Evolutionary conservation across 1,140 invertebrate species (phyloP).

Genomic region (Drosophila eugracilis): DNA sequence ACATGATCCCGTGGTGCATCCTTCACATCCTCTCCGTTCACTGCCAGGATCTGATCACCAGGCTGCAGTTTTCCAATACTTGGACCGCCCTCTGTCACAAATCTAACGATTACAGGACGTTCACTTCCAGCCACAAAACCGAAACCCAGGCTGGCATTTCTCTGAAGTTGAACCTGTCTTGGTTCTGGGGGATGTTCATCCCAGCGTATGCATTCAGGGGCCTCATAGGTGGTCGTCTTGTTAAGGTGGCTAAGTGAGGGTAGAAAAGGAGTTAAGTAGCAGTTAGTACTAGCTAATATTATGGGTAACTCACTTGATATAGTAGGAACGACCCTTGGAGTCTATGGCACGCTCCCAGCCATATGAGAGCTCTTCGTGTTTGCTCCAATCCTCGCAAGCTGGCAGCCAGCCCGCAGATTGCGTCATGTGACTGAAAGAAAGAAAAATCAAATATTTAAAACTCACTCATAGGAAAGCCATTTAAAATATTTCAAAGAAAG

Average conservation of each 20-base stretch:
- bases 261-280: too few relatives aligned
- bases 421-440: slow-evolving; percentile 89
- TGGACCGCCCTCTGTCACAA: slow-evolving; percentile 94
- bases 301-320: slow-evolving; percentile 91
- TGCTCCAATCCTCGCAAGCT: slow-evolving; percentile 91
- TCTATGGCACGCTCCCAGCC: slow-evolving; percentile 95
- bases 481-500: neutral
- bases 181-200: slow-evolving; percentile 90
- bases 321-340: slow-evolving; percentile 91
- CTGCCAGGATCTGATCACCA: slow-evolving; percentile 94
- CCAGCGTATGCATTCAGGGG: slow-evolving; percentile 87
- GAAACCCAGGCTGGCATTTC: slow-evolving; percentile 92
- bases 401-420: slow-evolving; percentile 94
- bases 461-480: neutral
- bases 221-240: slow-evolving; percentile 95
- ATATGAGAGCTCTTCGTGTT: slow-evolving; percentile 88
- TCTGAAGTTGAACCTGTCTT: slow-evolving; percentile 89
- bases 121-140: slow-evolving; percentile 97
- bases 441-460: neutral
- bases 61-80: slow-evolving; percentile 94
- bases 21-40: slow-evolving; percentile 96
- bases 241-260: slow-evolving; percentile 91
- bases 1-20: slow-evolving; percentile 94
- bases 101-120: slow-evolving; percentile 94
- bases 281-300: too few relatives aligned